Evolutionary conservation across 2,888 invertebrate species (phyloP).

Genomic region (Polyommatus icarus): DNA sequence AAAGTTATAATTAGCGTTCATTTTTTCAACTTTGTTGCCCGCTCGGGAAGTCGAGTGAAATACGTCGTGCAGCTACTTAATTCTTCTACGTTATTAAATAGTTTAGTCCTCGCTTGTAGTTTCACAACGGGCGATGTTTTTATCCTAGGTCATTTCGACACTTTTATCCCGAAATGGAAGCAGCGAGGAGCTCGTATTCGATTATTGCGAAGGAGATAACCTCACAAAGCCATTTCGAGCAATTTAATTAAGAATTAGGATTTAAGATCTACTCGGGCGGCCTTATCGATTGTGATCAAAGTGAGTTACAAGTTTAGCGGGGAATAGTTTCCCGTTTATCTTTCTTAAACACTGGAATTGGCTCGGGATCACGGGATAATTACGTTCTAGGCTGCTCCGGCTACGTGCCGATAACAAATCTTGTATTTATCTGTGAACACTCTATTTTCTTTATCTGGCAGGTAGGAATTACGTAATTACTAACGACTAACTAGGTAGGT

Average conservation of each 20-base stretch:
- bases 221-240: constrained; percentile 20
- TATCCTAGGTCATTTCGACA: background rate
- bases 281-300: constrained; percentile 36
- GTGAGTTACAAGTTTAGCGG: constrained; percentile 61
- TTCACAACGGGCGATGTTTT: background rate
- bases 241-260: constrained; percentile 32
- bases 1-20: constrained; percentile 31
- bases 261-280: constrained; percentile 30
- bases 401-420: constrained; percentile 28
- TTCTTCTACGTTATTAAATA: constrained; percentile 7
- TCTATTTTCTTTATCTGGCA: constrained; percentile 9
- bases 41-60: background rate
- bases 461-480: background rate
- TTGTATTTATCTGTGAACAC: constrained; percentile 17
- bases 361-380: constrained; percentile 72
- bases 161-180: background rate
- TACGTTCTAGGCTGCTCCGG: constrained; percentile 65
- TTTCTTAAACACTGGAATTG: constrained; percentile 78
- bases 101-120: background rate
- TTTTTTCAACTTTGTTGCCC: constrained; percentile 24
- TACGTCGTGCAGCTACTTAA: background rate
- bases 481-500: no score
- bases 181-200: background rate
- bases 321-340: constrained; percentile 75
- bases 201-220: constrained; percentile 13